A percentile compares a stretch with the other conserved stretches of the same genome.
phyloP scores from a whole-genome alignment of 2,888 invertebrate genomes.

The Halocaridina rubra region DNA sequence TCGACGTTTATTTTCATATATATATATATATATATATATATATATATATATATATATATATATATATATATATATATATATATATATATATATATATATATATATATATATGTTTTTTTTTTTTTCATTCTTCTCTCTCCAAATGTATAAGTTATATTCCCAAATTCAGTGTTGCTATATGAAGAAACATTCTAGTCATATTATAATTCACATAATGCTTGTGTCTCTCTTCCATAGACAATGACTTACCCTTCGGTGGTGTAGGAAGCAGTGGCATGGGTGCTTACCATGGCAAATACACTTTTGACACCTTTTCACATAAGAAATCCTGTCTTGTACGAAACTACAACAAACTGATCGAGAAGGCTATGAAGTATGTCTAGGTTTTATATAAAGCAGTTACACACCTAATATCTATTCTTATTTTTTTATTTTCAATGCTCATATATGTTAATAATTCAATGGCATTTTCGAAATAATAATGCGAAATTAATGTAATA shows the following conservation, averaged over 20 bases:
- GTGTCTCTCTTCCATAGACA: not conserved
- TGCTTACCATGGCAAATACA: conserved; percentile 86
- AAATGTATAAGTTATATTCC: no score
- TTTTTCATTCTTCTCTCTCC: no score
- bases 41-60: not conserved
- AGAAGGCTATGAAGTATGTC: conserved; percentile 11
- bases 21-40: not conserved
- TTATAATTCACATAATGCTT: no score
- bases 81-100: not conserved
- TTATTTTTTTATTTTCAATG: not conserved
- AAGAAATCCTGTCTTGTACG: conserved; percentile 15
- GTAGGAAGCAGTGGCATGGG: conserved; percentile 95
- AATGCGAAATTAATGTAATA: not conserved
- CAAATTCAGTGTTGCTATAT: no score
- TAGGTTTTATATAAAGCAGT: no score
- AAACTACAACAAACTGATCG: conserved; percentile 4
- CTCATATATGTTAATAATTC: no score
- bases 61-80: not conserved
- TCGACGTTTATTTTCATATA: no score
- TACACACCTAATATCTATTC: not conserved
- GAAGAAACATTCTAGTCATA: no score
- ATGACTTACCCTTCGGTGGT: conserved; percentile 94
- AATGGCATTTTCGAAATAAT: not conserved
- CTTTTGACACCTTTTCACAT: conserved; percentile 79
- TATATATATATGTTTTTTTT: not conserved